These are phyloP conservation scores for Mythimna ferrago DNA, from an alignment of 2,888 invertebrate genomes.

Conservation along the genomic window DNA sequence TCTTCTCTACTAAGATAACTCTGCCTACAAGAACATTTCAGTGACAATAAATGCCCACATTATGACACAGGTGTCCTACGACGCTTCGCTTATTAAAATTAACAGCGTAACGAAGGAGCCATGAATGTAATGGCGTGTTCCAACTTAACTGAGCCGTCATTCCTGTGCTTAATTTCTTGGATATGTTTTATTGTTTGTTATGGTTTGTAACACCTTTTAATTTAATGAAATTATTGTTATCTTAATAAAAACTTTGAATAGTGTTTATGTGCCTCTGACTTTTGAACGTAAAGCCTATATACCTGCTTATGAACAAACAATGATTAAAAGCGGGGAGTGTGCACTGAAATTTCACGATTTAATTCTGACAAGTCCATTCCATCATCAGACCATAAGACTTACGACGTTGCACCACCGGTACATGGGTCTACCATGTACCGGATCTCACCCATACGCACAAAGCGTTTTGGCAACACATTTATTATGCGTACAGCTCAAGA, in stretches of 20 bases:
- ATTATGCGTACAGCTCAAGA: no score
- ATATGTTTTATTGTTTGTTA: slow-evolving; percentile 56
- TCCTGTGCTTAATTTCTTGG: slow-evolving; percentile 53
- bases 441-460: no score
- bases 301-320: no score
- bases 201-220: slow-evolving; percentile 32
- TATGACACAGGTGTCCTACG: slow-evolving; percentile 34
- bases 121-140: slow-evolving; percentile 48
- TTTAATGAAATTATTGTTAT: not conserved
- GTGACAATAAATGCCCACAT: slow-evolving; percentile 37
- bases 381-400: no score
- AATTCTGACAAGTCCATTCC: no score
- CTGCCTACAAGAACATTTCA: slow-evolving; percentile 2
- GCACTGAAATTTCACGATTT: no score
- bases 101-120: slow-evolving; percentile 49
- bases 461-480: no score
- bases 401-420: no score
- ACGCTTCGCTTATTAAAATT: slow-evolving; percentile 54
- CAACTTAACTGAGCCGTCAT: slow-evolving; percentile 47
- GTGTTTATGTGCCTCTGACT: not conserved
- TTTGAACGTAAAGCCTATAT: not conserved
- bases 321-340: no score
- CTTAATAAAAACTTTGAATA: not conserved
- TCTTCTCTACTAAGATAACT: slow-evolving; percentile 9
- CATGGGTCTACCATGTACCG: no score